These are phyloP conservation scores for Lissocephala sabroskyi DNA, from an alignment of 2,888 invertebrate species.

Conservation along the genomic window DNA sequence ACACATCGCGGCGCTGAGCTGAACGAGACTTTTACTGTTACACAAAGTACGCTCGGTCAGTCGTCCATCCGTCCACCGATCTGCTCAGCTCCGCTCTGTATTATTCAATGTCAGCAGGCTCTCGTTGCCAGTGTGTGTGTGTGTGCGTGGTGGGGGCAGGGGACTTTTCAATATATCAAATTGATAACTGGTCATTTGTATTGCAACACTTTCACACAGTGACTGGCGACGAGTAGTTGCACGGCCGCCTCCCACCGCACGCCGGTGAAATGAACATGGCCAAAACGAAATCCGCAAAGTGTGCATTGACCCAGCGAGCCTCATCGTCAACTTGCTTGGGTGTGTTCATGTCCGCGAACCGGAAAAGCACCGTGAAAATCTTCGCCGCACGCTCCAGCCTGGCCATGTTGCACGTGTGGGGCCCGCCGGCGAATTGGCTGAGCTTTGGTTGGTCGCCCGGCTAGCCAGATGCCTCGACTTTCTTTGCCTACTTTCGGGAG, in stretches of 20 bases:
- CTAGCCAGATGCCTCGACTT: too few relatives aligned
- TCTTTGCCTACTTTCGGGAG: slow-evolving; percentile 19
- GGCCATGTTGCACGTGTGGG: too few relatives aligned
- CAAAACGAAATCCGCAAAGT: slow-evolving; percentile 57
- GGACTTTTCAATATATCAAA: slow-evolving; percentile 15
- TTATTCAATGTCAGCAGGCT: slow-evolving; percentile 51
- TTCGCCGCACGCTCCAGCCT: too few relatives aligned
- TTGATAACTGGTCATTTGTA: slow-evolving; percentile 12
- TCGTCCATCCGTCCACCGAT: slow-evolving; percentile 3
- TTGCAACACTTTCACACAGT: slow-evolving; percentile 61
- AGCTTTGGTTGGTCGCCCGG: too few relatives aligned
- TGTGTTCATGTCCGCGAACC: slow-evolving; percentile 31
- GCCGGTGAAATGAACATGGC: slow-evolving; percentile 44
- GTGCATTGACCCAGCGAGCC: slow-evolving; percentile 51
- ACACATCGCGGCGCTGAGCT: slow-evolving; percentile 40
- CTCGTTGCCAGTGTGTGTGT: too few relatives aligned
- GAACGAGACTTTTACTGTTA: slow-evolving; percentile 32
- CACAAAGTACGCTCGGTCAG: too few relatives aligned
- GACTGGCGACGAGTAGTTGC: background rate
- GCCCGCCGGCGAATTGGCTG: too few relatives aligned
- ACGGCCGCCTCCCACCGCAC: background rate
- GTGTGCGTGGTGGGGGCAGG: too few relatives aligned
- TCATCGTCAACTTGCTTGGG: background rate
- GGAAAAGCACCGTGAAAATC: slow-evolving; percentile 51
- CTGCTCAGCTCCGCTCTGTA: slow-evolving; percentile 34